Base-by-base conservation (phyloP, 64 coral and sea anemone genomes). In the Porites australiensis region DNA sequence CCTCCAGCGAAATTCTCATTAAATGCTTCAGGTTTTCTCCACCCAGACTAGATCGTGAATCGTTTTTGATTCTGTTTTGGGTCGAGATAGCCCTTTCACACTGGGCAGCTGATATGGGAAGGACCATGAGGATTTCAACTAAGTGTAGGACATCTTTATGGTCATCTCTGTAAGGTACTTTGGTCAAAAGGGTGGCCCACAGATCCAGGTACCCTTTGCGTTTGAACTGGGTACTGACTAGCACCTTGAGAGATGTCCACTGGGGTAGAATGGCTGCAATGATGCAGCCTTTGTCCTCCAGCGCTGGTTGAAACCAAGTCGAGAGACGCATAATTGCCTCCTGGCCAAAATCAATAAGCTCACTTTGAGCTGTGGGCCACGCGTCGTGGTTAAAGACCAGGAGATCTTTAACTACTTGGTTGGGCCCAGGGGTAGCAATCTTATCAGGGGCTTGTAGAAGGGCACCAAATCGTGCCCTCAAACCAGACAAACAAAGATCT, bases 401-500 rank as follows among this genome's bases (percentile, higher is more conserved):
- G 14, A 87, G 4, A 46, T 87, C 49, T 21, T 74, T 87, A 16
- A 75, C 13, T 60, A 52, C 71, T 88, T 88, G 70, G 86, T 59
- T 88, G 37, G 72, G 53, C 74, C 86, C 86, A 76, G 22, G 61
- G 43, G 50, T 50, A 22, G 65, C 66, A 50, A 74, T 51, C 9
- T 44, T 87, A 46, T 87, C 54, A 87, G 67, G 22, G 9, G 18
- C 57, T 74, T 87, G 85, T 44, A 87, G 63, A 44, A 87, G 43
- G 66, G 57, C 85, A 74, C 49, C 85, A 71, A 87, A 87, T 67
- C 82, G 6, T 67, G 57, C 16, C 82, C 37, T 12, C 82, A 85
- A 85, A 61, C 82, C 60, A 67, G 82, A 85, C 59, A 85, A 85
- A 85, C 61, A 85, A 37, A 84, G 81, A 85, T 85, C 82, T 85